Conservation (phyloP, 2,113 vertebrate species). For the Phaethon lepturus region DNA sequence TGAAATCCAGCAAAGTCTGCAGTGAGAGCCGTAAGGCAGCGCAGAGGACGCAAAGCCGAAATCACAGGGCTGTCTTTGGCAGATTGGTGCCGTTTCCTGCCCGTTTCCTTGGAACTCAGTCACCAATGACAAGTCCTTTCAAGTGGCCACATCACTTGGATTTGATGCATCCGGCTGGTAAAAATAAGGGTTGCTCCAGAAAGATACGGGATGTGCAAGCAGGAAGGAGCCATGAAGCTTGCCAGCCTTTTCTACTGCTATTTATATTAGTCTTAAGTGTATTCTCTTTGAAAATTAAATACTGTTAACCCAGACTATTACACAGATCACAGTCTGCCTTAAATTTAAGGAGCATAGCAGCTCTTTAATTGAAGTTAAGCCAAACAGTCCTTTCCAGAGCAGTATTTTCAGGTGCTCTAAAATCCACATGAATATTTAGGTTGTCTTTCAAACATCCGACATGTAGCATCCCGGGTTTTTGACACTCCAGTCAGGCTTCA, state of each 20-base stretch:
- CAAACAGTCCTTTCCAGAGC: background rate
- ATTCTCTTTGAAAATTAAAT: background rate
- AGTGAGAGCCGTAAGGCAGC: rapidly evolving
- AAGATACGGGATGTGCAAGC: background rate
- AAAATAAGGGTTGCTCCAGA: background rate
- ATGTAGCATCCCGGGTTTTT: background rate
- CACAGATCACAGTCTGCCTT: background rate
- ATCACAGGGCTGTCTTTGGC: background rate
- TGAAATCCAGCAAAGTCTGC: background rate
- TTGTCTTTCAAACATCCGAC: background rate
- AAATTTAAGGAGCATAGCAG: background rate
- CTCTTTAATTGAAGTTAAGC: background rate
- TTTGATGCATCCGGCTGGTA: background rate
- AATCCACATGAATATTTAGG: background rate
- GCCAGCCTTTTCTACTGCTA: background rate
- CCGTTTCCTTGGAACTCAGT: background rate
- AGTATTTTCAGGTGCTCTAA: background rate
- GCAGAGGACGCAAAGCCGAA: rapidly evolving
- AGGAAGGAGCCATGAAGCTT: background rate
- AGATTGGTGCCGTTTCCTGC: background rate
- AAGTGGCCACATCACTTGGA: background rate
- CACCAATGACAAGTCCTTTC: background rate
- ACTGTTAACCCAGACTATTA: background rate
- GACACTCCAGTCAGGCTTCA: rapidly evolving
- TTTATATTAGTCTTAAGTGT: background rate